Conservation (phyloP, 2,888 invertebrate genomes). For the Pardosa pseudoannulata region DNA sequence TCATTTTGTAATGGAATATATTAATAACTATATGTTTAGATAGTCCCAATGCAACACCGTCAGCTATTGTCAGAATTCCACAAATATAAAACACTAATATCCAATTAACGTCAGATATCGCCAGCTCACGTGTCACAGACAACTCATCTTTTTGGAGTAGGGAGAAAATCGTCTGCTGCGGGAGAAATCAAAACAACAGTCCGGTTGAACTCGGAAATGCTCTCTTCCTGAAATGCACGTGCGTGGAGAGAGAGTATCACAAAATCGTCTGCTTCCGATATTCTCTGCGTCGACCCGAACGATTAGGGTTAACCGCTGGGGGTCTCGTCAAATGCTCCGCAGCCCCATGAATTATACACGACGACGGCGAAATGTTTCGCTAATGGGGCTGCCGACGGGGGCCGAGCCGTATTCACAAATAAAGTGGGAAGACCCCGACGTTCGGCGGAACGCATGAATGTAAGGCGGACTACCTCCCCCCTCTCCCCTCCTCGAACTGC, state of each 20-base stretch:
- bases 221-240: not conserved
- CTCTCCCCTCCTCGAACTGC: not conserved
- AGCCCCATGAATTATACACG: slow-evolving; percentile 70
- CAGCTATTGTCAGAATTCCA: too few species aligned
- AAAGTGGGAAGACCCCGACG: slow-evolving; percentile 65
- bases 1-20: too few species aligned
- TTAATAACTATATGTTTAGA: too few species aligned
- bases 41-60: too few species aligned
- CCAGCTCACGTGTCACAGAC: too few species aligned
- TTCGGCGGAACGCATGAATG: slow-evolving; percentile 60
- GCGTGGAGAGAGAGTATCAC: not conserved
- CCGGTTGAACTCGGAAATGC: too few species aligned
- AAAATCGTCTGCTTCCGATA: not conserved
- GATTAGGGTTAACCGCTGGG: slow-evolving; percentile 31
- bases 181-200: too few species aligned
- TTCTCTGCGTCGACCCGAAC: not conserved
- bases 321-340: slow-evolving; percentile 41
- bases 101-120: too few species aligned
- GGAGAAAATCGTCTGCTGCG: too few species aligned
- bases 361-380: slow-evolving; percentile 63
- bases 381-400: slow-evolving; percentile 56
- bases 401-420: slow-evolving; percentile 40
- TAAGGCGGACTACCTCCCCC: slow-evolving; percentile 28
- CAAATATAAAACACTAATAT: too few species aligned
- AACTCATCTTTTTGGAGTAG: too few species aligned